Evolutionary conservation across 2,797 vertebrate genomes (phyloP).

Genomic region (Alcedo atthis): DNA sequence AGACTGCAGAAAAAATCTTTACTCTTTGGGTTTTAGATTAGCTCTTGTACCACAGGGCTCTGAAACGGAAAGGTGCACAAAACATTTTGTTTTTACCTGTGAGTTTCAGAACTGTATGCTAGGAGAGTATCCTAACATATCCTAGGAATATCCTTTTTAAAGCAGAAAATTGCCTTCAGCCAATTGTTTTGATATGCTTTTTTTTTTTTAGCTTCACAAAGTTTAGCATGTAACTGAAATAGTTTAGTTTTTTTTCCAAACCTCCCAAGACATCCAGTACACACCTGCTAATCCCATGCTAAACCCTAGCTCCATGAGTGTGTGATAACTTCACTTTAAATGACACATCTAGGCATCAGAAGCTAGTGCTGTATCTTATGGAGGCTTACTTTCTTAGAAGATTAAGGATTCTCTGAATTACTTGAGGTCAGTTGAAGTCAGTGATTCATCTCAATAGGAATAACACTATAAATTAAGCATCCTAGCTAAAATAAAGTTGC

Average conservation of each 20-base stretch:
- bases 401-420: not conserved
- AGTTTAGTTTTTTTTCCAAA: not conserved
- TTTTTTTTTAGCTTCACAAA: not conserved
- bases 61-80: not conserved
- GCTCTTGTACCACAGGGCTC: not conserved
- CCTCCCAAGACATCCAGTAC: not conserved
- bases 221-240: not conserved
- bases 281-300: not conserved
- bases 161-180: not conserved
- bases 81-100: not conserved
- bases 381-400: not conserved
- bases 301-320: not conserved
- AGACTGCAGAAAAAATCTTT: not conserved
- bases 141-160: not conserved
- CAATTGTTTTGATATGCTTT: not conserved
- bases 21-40: not conserved
- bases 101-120: not conserved
- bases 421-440: not conserved
- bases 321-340: not conserved
- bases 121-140: not conserved
- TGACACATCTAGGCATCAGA: not conserved
- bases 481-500: not conserved
- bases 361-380: not conserved
- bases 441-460: not conserved
- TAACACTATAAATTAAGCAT: not conserved